Base-by-base conservation (phyloP, 2,113 vertebrate species). In the Semnornis frantzii region DNA sequence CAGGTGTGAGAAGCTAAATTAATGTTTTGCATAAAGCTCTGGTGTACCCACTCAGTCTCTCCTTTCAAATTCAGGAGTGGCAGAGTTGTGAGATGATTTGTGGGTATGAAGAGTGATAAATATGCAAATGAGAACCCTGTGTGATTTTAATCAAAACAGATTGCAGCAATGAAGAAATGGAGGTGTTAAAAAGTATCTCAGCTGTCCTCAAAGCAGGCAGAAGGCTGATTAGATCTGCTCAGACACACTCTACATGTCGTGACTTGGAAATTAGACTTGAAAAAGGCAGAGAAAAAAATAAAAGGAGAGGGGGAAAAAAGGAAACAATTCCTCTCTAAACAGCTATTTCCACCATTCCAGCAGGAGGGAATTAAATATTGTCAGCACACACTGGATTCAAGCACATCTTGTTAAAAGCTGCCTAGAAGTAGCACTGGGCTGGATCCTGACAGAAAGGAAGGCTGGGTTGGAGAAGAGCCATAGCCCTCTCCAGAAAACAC, bases 91-190 rank as follows among this genome's bases (percentile, higher is more conserved):
- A 72, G 76, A 62, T 72, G 80, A 91, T 81, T 87, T 94, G 72
- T 58, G 73, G 85, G 54, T 60, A 31, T 16, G 25, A 31, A 62
- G 72, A 78, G 82, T 3, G 10, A 92, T 90, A 95, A 94, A 78
- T 58, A 94, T 78, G 94, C 84, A 95, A 81, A 94, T 87, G 37
- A 95, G 87, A 90, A 84, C 65, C 82, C 59, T 50, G 42, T 76
- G 74, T 2, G 10, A 87, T 89, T 96, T 94, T 81, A 94, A 94
- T 92, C 89, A 91, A 94, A 95, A 91, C 94, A 96, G 91, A 96
- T 92, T 95, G 87, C 69, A 60, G 82, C 54, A 57, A 48, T 44
- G 73, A 90, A 92, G 85, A 69, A 46, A 54, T 17, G 30, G 76
- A 96, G 65, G 89, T 94, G 93, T 62, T 92, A 86, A 72, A 90